Conservation (phyloP, 1,140 invertebrate genomes). For the Watersipora subatra region DNA sequence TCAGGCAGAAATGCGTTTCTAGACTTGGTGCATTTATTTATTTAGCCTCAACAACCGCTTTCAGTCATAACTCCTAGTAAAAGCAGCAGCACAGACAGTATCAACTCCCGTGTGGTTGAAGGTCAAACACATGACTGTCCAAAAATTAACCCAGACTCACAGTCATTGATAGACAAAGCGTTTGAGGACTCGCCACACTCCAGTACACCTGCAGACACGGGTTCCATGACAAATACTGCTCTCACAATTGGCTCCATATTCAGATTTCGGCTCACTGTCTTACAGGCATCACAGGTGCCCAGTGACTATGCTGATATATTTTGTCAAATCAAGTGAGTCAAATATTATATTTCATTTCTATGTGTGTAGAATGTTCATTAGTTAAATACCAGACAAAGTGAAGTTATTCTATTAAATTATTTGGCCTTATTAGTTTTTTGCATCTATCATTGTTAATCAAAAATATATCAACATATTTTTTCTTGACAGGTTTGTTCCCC, state of each 20-base stretch:
- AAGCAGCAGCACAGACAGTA: no score
- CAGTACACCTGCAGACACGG: background rate
- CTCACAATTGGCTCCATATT: slow-evolving; percentile 77
- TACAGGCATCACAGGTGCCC: slow-evolving; percentile 85
- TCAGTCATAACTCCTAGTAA: no score
- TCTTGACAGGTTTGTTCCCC: slow-evolving; percentile 94
- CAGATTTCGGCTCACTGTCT: slow-evolving; percentile 87
- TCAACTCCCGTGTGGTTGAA: slow-evolving; percentile 13
- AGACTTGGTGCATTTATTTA: no score
- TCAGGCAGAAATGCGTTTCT: no score
- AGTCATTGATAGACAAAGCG: no score
- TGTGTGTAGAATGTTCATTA: no score
- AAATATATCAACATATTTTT: no score
- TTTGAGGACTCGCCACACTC: slow-evolving; percentile 9
- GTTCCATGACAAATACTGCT: slow-evolving; percentile 45
- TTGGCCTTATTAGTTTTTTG: no score
- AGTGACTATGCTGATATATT: slow-evolving; percentile 97
- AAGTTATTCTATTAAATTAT: slow-evolving; percentile 24
- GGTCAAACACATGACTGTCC: slow-evolving; percentile 14
- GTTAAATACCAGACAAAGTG: no score
- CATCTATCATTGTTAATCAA: no score
- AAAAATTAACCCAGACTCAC: slow-evolving; percentile 1
- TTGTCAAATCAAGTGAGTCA: slow-evolving; percentile 96
- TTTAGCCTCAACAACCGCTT: no score
- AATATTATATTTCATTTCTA: no score